A percentile compares a stretch with the other conserved stretches of the same genome.
These are phyloP conservation scores for Melanargia galathea DNA, from an alignment of 2,888 invertebrate species.

Conservation along the genomic window DNA sequence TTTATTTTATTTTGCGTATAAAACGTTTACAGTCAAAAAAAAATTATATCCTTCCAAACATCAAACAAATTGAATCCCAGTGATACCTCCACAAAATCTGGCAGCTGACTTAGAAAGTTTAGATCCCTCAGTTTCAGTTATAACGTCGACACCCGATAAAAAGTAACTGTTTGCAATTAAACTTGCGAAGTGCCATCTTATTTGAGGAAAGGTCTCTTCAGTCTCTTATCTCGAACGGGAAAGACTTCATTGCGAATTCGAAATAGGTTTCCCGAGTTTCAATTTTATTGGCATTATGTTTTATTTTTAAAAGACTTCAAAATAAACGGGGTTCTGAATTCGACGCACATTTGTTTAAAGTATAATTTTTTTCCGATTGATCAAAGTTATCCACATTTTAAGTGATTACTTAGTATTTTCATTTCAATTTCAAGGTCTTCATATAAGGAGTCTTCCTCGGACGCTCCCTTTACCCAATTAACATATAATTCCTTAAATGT, in stretches of 20 bases:
- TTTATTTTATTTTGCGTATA: too few relatives aligned
- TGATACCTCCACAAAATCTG: not conserved
- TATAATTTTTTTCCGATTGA: too few relatives aligned
- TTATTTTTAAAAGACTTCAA: too few relatives aligned
- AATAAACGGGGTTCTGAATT: not conserved
- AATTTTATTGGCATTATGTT: not conserved
- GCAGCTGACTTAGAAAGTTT: conserved; percentile 16
- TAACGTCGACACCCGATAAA: conserved; percentile 41
- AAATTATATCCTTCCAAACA: too few relatives aligned
- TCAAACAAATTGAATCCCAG: not conserved
- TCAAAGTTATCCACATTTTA: too few relatives aligned
- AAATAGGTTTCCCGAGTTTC: conserved; percentile 9
- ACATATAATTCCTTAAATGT: too few relatives aligned
- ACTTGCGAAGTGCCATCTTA: conserved; percentile 36
- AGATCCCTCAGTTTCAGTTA: conserved; percentile 27
- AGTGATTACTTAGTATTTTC: too few relatives aligned
- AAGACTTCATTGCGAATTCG: conserved; percentile 14
- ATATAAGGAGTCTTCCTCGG: too few relatives aligned
- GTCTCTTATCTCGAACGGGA: conserved; percentile 23
- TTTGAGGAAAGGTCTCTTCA: conserved; percentile 25
- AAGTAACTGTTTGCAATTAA: conserved; percentile 39
- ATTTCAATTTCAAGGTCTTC: too few relatives aligned
- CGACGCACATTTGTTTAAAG: not conserved
- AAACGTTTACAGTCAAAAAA: too few relatives aligned
- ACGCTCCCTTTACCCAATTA: too few relatives aligned